These are phyloP conservation scores for Vultur gryphus DNA, from an alignment of 2,797 vertebrate genomes.

Conservation along the genomic window DNA sequence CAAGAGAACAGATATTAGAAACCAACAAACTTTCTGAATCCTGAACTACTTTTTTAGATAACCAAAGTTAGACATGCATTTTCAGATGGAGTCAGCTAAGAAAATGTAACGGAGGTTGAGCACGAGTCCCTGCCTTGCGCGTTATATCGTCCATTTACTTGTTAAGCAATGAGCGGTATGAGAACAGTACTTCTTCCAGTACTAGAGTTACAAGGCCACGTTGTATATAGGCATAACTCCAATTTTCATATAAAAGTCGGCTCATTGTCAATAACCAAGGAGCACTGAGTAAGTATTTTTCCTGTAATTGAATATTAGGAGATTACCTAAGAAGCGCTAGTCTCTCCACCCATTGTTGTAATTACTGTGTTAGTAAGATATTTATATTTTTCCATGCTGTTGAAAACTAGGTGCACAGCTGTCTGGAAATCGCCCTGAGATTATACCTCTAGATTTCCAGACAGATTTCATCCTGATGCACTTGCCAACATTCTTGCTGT, in stretches of 20 bases:
- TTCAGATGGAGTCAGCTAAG: neutral
- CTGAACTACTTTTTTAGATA: neutral
- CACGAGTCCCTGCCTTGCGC: neutral
- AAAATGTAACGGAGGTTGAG: neutral
- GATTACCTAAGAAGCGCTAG: neutral
- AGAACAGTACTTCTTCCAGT: neutral
- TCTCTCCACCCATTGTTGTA: neutral
- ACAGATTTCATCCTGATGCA: neutral
- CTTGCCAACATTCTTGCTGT: neutral
- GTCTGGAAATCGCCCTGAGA: neutral
- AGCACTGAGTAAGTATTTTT: constrained; percentile 19
- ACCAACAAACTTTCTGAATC: neutral
- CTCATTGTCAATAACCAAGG: neutral
- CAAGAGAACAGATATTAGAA: neutral
- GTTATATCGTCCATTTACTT: neutral
- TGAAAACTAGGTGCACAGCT: neutral
- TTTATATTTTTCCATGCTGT: neutral
- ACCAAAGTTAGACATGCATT: neutral
- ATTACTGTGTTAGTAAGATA: neutral
- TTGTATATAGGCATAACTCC: neutral
- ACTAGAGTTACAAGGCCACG: neutral
- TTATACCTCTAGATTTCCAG: constrained; percentile 6
- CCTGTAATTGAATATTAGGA: neutral
- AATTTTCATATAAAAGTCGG: neutral
- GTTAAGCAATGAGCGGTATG: neutral